Conservation (phyloP, 1,140 invertebrate species). For the Eufriesea mexicana region DNA sequence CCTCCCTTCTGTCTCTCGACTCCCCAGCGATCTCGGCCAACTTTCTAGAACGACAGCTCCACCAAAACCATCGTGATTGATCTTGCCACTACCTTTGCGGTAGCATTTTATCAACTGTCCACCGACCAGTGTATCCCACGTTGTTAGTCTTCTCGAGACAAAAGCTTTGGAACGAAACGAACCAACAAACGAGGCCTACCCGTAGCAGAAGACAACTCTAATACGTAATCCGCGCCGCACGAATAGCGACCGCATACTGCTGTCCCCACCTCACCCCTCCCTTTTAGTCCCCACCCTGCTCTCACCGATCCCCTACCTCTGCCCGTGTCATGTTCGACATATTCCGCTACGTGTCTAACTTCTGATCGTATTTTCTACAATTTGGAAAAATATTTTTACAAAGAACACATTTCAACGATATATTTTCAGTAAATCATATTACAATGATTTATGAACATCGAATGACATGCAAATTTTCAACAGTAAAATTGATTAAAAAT, state of each 20-base stretch:
- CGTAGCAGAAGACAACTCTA: conserved; percentile 49
- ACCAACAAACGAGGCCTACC: conserved; percentile 26
- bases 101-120: conserved; percentile 57
- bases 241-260: conserved; percentile 75
- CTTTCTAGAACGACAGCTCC: conserved; percentile 57
- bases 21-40: conserved; percentile 51
- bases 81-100: conserved; percentile 61
- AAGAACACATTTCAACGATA: fast-evolving
- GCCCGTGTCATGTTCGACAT: conserved; percentile 13
- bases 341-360: neutral
- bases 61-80: conserved; percentile 43
- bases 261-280: conserved; percentile 67
- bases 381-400: neutral
- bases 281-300: conserved; percentile 51
- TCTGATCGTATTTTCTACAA: neutral
- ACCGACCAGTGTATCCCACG: conserved; percentile 20
- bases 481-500: neutral
- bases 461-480: conserved; percentile 19
- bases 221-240: conserved; percentile 64
- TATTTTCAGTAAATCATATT: neutral
- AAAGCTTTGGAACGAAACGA: conserved; percentile 28
- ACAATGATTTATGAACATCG: neutral
- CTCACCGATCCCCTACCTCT: neutral
- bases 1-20: conserved; percentile 54
- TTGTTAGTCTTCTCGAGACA: neutral